These are phyloP conservation scores for Fabriciana adippe DNA, from an alignment of 2,888 invertebrate species.

Conservation along the genomic window DNA sequence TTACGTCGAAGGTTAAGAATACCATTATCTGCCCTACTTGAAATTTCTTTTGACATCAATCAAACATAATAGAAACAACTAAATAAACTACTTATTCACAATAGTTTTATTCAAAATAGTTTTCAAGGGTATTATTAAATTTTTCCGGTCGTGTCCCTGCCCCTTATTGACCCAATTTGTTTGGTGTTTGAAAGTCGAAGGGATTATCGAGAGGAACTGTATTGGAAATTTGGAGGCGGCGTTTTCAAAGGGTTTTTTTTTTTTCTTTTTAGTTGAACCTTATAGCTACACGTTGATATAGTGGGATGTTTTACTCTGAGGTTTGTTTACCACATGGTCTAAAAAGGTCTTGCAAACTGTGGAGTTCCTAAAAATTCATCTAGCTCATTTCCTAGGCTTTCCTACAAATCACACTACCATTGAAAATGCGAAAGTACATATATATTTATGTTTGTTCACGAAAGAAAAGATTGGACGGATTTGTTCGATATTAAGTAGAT, in stretches of 20 bases:
- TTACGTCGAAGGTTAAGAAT: neutral
- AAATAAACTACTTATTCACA: neutral
- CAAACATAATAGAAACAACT: too few relatives aligned
- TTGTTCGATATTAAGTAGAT: too few relatives aligned
- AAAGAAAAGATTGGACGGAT: too few relatives aligned
- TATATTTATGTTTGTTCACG: too few relatives aligned
- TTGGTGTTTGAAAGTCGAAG: conserved; percentile 29
- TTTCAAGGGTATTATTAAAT: conserved; percentile 21
- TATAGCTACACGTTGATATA: neutral
- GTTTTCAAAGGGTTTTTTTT: neutral
- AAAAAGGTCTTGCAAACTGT: too few relatives aligned
- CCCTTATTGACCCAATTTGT: conserved; percentile 27
- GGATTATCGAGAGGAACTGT: conserved; percentile 7
- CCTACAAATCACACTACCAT: too few relatives aligned
- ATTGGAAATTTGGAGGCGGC: conserved; percentile 10
- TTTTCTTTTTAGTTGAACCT: neutral
- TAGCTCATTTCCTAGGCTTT: too few relatives aligned
- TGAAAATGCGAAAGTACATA: too few relatives aligned
- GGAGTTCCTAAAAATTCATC: too few relatives aligned
- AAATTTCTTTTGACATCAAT: too few relatives aligned
- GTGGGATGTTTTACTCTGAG: too few relatives aligned
- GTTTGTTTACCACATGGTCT: too few relatives aligned
- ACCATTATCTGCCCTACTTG: neutral
- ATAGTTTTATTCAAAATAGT: neutral
- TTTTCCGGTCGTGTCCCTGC: conserved; percentile 15